Conservation (phyloP, 2,797 vertebrate species). For the Phrynocephalus forsythii region DNA sequence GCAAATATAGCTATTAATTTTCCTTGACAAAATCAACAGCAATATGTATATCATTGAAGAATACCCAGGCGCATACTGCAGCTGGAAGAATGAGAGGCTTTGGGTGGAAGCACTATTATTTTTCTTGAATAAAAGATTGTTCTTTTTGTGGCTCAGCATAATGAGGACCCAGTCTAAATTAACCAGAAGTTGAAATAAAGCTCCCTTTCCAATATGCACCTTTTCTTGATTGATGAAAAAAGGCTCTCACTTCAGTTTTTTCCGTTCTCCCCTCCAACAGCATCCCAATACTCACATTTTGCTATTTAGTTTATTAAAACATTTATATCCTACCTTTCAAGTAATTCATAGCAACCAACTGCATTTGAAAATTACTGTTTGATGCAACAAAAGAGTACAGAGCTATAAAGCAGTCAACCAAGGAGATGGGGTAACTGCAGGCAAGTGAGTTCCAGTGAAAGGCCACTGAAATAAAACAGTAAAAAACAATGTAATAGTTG, state of each 20-base stretch:
- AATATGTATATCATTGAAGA: conserved; percentile 26
- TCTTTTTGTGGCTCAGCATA: conserved; percentile 3
- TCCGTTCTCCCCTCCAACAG: not conserved
- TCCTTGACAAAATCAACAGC: conserved; percentile 60
- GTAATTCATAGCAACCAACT: not conserved
- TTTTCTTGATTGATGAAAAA: conserved; percentile 1
- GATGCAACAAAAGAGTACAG: not conserved
- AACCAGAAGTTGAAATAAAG: conserved; percentile 9
- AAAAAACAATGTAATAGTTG: not conserved
- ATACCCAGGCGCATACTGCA: conserved; percentile 15
- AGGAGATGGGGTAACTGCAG: not conserved
- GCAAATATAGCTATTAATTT: conserved; percentile 72
- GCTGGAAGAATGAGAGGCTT: not conserved
- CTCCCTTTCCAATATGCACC: not conserved
- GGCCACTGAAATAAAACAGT: not conserved
- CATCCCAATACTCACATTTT: not conserved
- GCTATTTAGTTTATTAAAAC: not conserved
- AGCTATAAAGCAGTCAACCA: not conserved
- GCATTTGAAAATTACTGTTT: not conserved
- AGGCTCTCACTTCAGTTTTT: not conserved
- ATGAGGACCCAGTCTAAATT: conserved; percentile 3
- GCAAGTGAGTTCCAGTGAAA: not conserved
- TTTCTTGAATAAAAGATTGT: conserved; percentile 11
- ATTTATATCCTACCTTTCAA: not conserved
- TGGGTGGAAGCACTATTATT: not conserved